These are phyloP conservation scores for Simalia tracyae DNA, from an alignment of 2,797 vertebrate species.

Conservation along the genomic window DNA sequence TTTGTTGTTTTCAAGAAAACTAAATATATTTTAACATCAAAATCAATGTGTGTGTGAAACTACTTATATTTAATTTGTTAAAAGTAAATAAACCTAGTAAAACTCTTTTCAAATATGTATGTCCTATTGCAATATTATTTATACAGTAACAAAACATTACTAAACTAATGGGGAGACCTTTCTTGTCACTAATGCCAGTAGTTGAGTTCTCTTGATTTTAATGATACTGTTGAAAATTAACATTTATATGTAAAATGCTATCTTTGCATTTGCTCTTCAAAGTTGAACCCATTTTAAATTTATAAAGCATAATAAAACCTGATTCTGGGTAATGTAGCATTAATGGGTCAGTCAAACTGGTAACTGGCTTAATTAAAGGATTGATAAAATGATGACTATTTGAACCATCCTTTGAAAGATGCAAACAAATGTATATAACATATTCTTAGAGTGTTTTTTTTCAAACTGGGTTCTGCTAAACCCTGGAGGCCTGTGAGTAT, in stretches of 20 bases:
- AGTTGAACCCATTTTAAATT: not conserved
- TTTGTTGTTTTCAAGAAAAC: not conserved
- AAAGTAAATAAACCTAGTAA: not conserved
- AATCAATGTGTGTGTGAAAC: not conserved
- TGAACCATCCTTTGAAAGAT: not conserved
- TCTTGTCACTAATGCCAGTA: not conserved
- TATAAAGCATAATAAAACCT: not conserved
- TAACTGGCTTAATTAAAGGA: not conserved
- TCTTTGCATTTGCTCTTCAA: not conserved
- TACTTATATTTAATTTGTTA: not conserved
- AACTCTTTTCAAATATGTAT: not conserved
- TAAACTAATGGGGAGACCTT: not conserved
- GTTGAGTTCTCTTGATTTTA: not conserved
- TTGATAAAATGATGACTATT: not conserved
- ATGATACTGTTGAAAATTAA: not conserved
- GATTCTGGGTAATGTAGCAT: not conserved
- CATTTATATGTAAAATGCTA: not conserved
- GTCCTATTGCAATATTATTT: not conserved
- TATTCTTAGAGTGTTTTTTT: not conserved
- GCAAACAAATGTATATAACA: not conserved
- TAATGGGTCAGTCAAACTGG: not conserved
- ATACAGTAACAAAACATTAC: not conserved
- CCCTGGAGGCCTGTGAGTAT: not conserved
- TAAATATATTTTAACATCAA: not conserved
- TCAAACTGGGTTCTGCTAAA: not conserved